Evolutionary conservation across 2,888 invertebrate species (phyloP), one percentile per base, ranked within the genome.

Genomic region (Drosophila subquinaria): DNA sequence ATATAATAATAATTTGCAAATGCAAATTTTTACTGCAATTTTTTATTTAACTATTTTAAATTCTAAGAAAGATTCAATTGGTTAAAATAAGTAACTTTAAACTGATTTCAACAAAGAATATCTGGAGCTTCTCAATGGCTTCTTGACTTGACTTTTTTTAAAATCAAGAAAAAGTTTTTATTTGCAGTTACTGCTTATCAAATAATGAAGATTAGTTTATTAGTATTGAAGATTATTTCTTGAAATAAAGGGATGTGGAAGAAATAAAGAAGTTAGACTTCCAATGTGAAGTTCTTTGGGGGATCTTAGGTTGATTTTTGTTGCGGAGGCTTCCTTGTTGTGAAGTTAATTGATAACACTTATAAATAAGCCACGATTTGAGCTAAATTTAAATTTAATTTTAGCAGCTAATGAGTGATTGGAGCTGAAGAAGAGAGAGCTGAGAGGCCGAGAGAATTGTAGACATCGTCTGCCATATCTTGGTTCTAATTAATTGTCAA

Each of bases 401-500:
- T 36, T 10, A 57, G 59, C 30, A 48, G 38, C 33, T 52, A 72
- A 72, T 77, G 77, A 74, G 74, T 59, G 77, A 77, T 71, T 72
- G 61, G 40, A 55, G 55, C 30, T 30, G 27, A 27, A 27, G 40
- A 15, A 10, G 6, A n/a, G 36, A 38, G 36, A 38, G 48, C 48
- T 50, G 36, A 30, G 8, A 30, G 30, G 17, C 10, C 35, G 47
- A 51, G 67, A 59, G 27, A 17, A 36, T 15, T 27, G 3, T 40
- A 17, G 50, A 30, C 56, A 66, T 64, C 56, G 70, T 74, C 76
- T 85, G 72, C 62, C 67, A 75, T 69, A 62, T 68, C 69, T 82
- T 61, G 51, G 79, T 71, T 68, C 88, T 86, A 86, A 89, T 86
- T 86, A 86, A 85, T 89, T 86, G 89, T 82, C 88, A 89, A 86